Evolutionary conservation across 2,113 vertebrate species (phyloP).

Genomic region (Centropristis striata): DNA sequence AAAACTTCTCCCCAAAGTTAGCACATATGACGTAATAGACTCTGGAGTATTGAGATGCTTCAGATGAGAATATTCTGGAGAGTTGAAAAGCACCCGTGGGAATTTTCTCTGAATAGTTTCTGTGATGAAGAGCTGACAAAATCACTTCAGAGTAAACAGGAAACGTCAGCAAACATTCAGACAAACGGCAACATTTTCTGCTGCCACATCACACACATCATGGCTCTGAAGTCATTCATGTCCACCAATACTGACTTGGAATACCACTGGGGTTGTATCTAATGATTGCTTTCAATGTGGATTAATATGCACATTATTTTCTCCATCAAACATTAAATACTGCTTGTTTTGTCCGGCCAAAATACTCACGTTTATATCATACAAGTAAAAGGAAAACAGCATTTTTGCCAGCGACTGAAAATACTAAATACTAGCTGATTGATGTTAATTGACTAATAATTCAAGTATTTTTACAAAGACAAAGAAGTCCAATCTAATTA

Average conservation of each 20-base stretch:
- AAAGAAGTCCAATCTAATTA: neutral
- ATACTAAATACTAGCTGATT: neutral
- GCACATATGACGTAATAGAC: neutral
- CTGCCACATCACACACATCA: neutral
- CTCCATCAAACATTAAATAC: neutral
- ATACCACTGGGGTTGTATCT: neutral
- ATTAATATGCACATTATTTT: neutral
- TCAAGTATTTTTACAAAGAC: neutral
- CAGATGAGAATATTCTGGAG: neutral
- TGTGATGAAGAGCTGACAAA: constrained; percentile 36
- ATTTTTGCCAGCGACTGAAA: neutral
- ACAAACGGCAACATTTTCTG: neutral
- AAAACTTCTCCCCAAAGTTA: constrained; percentile 22
- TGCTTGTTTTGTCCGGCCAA: neutral
- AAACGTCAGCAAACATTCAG: neutral
- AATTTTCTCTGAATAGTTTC: neutral
- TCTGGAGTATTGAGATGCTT: neutral
- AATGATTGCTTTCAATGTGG: neutral
- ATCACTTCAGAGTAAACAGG: neutral
- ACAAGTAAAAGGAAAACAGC: neutral
- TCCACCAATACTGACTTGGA: neutral
- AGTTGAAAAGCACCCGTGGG: neutral
- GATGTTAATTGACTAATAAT: neutral
- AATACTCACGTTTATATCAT: neutral
- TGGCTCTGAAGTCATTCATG: neutral